phyloP scores from a whole-genome alignment of 2,113 vertebrate species.

The Menura novaehollandiae region DNA sequence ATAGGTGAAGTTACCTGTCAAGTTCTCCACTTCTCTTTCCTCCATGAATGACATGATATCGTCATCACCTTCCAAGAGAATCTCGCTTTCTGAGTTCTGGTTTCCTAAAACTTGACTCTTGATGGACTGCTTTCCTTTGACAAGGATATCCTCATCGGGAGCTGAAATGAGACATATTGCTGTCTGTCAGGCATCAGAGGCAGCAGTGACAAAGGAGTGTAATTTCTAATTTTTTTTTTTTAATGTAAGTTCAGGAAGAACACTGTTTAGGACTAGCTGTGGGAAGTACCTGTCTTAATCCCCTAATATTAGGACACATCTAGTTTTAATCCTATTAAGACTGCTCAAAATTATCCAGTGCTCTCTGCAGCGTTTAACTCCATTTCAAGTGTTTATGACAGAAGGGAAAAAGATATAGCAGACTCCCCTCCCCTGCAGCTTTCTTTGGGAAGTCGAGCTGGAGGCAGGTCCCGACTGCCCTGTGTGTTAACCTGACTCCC shows the following conservation, averaged over 20 bases:
- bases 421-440: background rate
- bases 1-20: slow-evolving; percentile 82
- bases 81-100: slow-evolving; percentile 90
- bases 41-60: slow-evolving; percentile 93
- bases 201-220: background rate
- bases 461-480: background rate
- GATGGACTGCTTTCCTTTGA: slow-evolving; percentile 95
- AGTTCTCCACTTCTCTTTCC: slow-evolving; percentile 95
- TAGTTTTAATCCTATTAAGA: slow-evolving; percentile 33
- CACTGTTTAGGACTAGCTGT: background rate
- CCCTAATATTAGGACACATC: background rate
- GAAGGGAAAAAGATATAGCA: background rate
- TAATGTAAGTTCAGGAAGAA: background rate
- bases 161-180: slow-evolving; percentile 73
- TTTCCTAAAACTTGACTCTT: slow-evolving; percentile 88
- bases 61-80: slow-evolving; percentile 87
- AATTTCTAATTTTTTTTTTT: background rate
- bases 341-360: background rate
- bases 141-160: slow-evolving; percentile 87
- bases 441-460: rapidly evolving
- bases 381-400: background rate
- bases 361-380: background rate
- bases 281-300: background rate
- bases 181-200: slow-evolving; percentile 36
- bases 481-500: background rate